Conservation (phyloP, 2,888 invertebrate species). For the Electrophaes corylata region DNA sequence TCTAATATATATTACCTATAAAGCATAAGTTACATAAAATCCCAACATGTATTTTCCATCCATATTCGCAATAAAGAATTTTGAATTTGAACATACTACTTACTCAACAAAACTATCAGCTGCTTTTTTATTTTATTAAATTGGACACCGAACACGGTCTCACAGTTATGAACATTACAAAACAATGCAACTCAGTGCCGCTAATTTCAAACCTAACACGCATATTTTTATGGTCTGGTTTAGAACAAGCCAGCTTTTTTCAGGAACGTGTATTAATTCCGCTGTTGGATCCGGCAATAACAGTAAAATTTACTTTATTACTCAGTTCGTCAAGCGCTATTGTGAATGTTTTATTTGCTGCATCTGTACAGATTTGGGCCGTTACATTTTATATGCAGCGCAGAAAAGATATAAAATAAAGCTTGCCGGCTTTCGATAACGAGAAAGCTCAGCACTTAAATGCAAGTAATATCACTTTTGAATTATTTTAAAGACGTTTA, state of each 20-base stretch:
- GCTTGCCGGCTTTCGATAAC: not conserved
- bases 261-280: constrained; percentile 48
- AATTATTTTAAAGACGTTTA: not conserved
- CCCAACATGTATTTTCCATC: too few relatives aligned
- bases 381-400: not conserved
- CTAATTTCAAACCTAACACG: not conserved
- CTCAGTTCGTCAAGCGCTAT: constrained; percentile 38
- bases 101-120: too few relatives aligned
- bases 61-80: too few relatives aligned
- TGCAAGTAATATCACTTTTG: not conserved
- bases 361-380: constrained; percentile 9
- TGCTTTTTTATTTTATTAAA: too few relatives aligned
- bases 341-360: constrained; percentile 29
- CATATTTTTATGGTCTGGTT: constrained; percentile 1
- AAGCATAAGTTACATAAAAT: too few relatives aligned
- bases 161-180: too few relatives aligned
- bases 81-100: too few relatives aligned
- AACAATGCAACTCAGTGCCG: too few relatives aligned
- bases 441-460: not conserved
- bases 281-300: constrained; percentile 45
- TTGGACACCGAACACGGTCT: too few relatives aligned
- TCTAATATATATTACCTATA: too few relatives aligned
- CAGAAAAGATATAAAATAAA: not conserved
- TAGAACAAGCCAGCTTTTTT: constrained; percentile 26
- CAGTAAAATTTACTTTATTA: constrained; percentile 53